A percentile compares a stretch with the other conserved stretches of the same genome.
These are phyloP conservation scores for Drosophila phalerata DNA, from an alignment of 2,888 invertebrate species.

Conservation along the genomic window DNA sequence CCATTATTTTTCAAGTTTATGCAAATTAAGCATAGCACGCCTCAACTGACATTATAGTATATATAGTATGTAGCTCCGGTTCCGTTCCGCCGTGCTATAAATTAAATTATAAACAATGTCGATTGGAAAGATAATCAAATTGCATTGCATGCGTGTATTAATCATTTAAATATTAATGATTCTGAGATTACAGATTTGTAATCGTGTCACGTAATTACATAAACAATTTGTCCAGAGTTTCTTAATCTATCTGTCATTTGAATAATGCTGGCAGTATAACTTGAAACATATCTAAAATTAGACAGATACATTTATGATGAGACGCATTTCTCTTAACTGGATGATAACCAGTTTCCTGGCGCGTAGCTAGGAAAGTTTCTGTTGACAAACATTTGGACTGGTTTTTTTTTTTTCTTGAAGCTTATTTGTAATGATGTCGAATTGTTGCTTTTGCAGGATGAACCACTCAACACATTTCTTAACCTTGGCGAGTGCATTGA, in stretches of 20 bases:
- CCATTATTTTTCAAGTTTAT: constrained; percentile 20
- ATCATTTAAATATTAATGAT: constrained; percentile 48
- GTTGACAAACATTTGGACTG: neutral
- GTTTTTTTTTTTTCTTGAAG: neutral
- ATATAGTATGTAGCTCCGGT: constrained; percentile 30
- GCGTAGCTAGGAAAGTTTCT: neutral
- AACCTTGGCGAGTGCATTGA: constrained; percentile 85
- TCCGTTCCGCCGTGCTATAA: constrained; percentile 22
- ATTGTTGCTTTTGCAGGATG: constrained; percentile 79
- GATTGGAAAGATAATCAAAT: constrained; percentile 38
- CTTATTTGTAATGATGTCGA: neutral
- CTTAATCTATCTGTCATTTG: constrained; percentile 20
- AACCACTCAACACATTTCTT: constrained; percentile 84
- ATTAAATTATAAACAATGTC: constrained; percentile 37
- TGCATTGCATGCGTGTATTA: constrained; percentile 55
- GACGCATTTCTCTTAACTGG: neutral
- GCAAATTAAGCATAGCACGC: constrained; percentile 30
- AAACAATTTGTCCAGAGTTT: constrained; percentile 53
- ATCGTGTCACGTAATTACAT: constrained; percentile 57
- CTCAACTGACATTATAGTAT: neutral
- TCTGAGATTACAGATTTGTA: constrained; percentile 25
- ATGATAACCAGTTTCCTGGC: constrained; percentile 12
- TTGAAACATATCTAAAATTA: constrained; percentile 2
- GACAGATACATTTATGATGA: neutral
- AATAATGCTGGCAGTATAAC: neutral